Percentiles rank a stretch among this genome's conserved stretches.
phyloP scores from a whole-genome alignment of 2,888 invertebrate genomes.

The Drosophila bunnanda region DNA sequence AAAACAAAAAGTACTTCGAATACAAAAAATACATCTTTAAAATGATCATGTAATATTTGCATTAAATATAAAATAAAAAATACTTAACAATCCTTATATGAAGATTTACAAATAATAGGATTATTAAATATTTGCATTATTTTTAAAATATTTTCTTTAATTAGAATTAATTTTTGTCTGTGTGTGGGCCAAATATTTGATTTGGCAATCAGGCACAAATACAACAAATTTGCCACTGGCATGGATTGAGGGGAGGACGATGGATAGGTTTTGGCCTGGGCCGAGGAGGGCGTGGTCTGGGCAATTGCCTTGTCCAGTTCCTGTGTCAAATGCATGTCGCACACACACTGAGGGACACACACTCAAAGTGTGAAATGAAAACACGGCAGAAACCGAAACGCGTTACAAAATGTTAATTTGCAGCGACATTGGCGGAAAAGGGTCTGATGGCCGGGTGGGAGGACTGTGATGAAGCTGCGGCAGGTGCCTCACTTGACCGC shows the following conservation, averaged over 20 bases:
- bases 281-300: constrained; percentile 4
- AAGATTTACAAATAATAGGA: background rate
- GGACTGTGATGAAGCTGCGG: constrained; percentile 23
- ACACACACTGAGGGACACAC: constrained; percentile 34
- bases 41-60: background rate
- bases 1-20: too few species aligned
- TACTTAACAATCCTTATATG: background rate
- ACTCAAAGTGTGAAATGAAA: constrained; percentile 67
- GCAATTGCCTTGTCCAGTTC: constrained; percentile 42
- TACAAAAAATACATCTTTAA: background rate
- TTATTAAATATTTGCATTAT: too few species aligned
- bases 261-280: background rate
- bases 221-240: constrained; percentile 69
- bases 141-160: background rate
- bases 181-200: constrained; percentile 67
- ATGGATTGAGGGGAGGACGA: background rate
- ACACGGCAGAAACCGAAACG: constrained; percentile 60
- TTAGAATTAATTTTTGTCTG: background rate
- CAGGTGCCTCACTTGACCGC: constrained; percentile 49
- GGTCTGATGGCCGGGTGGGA: constrained; percentile 16
- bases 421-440: constrained; percentile 44
- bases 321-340: constrained; percentile 62
- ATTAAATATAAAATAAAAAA: background rate
- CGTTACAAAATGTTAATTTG: constrained; percentile 79
- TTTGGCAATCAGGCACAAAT: constrained; percentile 73